Percentiles rank a stretch among this genome's conserved stretches.
phyloP scores from a whole-genome alignment of 2,113 vertebrate species.

The Hemiscyllium ocellatum region DNA sequence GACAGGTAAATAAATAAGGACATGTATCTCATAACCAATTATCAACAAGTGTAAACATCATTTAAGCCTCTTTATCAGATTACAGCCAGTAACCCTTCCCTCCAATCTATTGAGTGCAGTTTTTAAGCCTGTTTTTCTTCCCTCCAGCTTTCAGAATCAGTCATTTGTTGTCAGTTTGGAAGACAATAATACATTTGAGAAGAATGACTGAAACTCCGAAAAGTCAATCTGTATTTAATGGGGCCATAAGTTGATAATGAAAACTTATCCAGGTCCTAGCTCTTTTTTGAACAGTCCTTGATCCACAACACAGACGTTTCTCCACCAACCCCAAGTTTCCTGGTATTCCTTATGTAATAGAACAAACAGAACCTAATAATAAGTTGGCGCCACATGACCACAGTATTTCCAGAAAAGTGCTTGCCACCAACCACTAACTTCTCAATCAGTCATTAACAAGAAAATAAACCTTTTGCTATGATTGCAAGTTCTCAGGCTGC shows the following conservation, averaged over 20 bases:
- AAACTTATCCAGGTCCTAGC: background rate
- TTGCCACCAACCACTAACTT: background rate
- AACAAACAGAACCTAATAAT: background rate
- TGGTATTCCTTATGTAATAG: background rate
- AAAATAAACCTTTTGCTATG: background rate
- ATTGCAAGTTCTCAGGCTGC: background rate
- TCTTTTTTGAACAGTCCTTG: background rate
- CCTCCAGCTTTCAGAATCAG: background rate
- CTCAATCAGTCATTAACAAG: background rate
- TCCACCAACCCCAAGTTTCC: no score
- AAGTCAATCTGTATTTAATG: background rate
- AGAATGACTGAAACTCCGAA: background rate
- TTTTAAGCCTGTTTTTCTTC: background rate
- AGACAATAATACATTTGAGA: background rate
- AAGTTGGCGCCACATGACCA: background rate
- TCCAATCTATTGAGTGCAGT: background rate
- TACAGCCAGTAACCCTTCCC: background rate
- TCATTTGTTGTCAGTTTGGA: background rate
- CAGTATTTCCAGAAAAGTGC: background rate
- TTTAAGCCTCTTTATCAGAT: background rate
- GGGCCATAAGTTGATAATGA: background rate
- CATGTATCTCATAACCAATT: no score
- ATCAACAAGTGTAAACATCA: background rate
- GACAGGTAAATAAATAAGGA: background rate
- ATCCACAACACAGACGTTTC: background rate